Evolutionary conservation across 2,888 invertebrate species (phyloP), one percentile per base, ranked within the genome.

Genomic region (Nomada flava): DNA sequence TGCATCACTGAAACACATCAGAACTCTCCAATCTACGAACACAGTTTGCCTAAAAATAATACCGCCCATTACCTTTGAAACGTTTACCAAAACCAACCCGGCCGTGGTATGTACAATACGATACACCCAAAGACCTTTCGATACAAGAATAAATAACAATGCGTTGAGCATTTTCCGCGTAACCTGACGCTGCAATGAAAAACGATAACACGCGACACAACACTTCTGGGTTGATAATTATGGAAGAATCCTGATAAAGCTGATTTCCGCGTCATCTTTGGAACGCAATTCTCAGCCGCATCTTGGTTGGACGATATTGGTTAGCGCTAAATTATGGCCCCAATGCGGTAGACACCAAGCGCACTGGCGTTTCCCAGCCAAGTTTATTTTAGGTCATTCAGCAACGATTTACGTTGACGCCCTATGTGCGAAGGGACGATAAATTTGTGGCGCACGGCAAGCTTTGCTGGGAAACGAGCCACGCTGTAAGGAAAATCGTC

Each of bases 301-400:
- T 52, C 75, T 63, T 65, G 72, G 67, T 42, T 64, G 52, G 20
- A 36, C 72, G 72, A 62, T 79, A 79, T 80, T 72, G 79, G 79
- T 67, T 62, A 62, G 55, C 80, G 63, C 20, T 72, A 63, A 80
- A 80, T 80, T 68, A 79, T 71, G 62, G 71, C 62, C 71, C 42
- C 67, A 26, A 44, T 62, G 65, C 67, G 71, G 79, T 64, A 68
- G 80, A 78, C 79, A 79, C 60, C 79, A 42, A 53, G 60, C 73
- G 74, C 67, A 44, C 26, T 59, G 64, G 23, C 60, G 44, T 18
- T 55, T 50, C 18, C 62, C 26, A 9, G 47, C 71, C 79, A 57
- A 80, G 70, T 82, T 82, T 82, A 82, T 82, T 82, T 81, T 75
- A 50, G 81, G 69, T 74, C 82, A 75, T 82, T 80, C 52, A 67